Percentiles rank a stretch among this genome's conserved stretches.
These are phyloP conservation scores for Pachliopta kotzebuea DNA, from an alignment of 2,888 invertebrate genomes.

Conservation along the genomic window DNA sequence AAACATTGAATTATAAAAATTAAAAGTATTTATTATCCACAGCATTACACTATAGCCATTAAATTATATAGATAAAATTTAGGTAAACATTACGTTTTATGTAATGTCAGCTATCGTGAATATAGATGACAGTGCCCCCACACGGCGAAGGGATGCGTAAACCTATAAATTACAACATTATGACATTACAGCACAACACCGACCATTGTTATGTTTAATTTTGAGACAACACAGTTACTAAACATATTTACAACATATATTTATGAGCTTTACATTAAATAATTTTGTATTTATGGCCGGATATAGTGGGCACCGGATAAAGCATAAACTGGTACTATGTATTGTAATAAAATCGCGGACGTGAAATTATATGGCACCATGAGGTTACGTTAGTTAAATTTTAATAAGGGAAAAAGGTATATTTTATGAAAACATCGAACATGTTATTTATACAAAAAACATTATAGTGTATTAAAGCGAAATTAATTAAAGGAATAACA, in stretches of 20 bases:
- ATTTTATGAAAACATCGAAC: not conserved
- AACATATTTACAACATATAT: conserved; percentile 63
- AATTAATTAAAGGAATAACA: not conserved
- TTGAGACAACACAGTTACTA: conserved; percentile 55
- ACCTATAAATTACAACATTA: conserved; percentile 47
- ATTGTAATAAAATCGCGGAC: conserved; percentile 33
- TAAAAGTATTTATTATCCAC: no score
- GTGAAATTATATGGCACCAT: conserved; percentile 5
- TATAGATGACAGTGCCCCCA: conserved; percentile 8
- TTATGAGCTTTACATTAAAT: conserved; percentile 65
- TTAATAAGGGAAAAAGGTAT: conserved; percentile 7
- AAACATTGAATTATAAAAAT: no score
- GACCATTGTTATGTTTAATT: conserved; percentile 55
- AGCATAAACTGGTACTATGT: conserved; percentile 33
- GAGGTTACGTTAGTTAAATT: conserved; percentile 9
- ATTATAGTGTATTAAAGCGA: not conserved
- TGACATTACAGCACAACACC: conserved; percentile 42
- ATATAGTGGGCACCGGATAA: conserved; percentile 47
- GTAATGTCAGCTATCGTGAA: conserved; percentile 6
- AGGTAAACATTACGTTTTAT: not conserved
- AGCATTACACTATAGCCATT: no score
- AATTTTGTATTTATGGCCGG: conserved; percentile 60
- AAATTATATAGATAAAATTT: not conserved
- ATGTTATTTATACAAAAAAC: not conserved
- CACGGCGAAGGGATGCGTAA: conserved; percentile 34